Evolutionary conservation across 2,888 invertebrate species (phyloP).

Genomic region (Spodoptera littoralis): DNA sequence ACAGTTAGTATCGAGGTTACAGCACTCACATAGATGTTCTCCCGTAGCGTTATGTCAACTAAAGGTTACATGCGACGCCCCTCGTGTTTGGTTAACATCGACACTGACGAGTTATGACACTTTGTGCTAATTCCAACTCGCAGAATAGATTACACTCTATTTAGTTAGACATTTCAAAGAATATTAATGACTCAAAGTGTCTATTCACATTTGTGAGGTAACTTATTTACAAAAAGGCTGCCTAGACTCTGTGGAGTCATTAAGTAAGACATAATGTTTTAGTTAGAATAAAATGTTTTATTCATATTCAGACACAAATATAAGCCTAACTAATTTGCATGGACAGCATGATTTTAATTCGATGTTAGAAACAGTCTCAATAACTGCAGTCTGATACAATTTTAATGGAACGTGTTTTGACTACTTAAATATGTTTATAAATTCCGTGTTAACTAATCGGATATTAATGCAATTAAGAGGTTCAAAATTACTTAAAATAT

Average conservation of each 20-base stretch:
- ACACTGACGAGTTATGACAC: conserved; percentile 19
- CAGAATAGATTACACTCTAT: conserved; percentile 19
- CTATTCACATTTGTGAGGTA: conserved; percentile 34
- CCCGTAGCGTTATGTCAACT: conserved; percentile 21
- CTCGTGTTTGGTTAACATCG: conserved; percentile 20
- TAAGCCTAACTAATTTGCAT: too few relatives aligned
- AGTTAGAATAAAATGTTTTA: background rate
- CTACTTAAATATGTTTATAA: conserved; percentile 5
- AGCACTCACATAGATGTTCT: conserved; percentile 18
- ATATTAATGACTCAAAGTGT: conserved; percentile 34
- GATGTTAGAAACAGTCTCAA: background rate
- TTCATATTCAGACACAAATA: too few relatives aligned
- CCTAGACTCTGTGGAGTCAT: conserved; percentile 9
- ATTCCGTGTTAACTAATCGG: conserved; percentile 30
- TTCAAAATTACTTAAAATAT: conserved; percentile 17
- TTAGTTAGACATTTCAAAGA: conserved; percentile 32
- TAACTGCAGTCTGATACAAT: conserved; percentile 10
- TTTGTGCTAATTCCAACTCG: conserved; percentile 30
- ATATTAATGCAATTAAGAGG: conserved; percentile 13
- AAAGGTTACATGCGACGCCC: conserved; percentile 12
- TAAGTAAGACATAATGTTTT: conserved; percentile 1
- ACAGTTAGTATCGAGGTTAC: conserved; percentile 22
- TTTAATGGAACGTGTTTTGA: conserved; percentile 21
- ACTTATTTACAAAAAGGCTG: conserved; percentile 19
- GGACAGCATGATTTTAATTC: background rate